phyloP scores from a whole-genome alignment of 2,113 vertebrate genomes.

The Menidia beryllina region DNA sequence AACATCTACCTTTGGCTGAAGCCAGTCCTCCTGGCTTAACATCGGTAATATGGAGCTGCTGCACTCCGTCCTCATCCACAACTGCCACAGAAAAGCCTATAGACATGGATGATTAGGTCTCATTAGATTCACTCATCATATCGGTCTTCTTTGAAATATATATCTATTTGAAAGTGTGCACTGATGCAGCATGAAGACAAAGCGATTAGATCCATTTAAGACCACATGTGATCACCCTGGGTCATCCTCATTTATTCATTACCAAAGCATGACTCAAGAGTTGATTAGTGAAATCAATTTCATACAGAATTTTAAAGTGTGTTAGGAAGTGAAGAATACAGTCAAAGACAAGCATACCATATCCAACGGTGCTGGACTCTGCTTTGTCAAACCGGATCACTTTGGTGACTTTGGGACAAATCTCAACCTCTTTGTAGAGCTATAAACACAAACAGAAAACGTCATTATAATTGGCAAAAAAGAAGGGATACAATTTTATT shows the following conservation, averaged over 20 bases:
- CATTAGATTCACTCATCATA: constrained; percentile 13
- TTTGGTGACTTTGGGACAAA: constrained; percentile 90
- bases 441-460: constrained; percentile 68
- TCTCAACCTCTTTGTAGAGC: constrained; percentile 97
- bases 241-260: constrained; percentile 29
- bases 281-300: constrained; percentile 53
- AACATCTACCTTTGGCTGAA: constrained; percentile 86
- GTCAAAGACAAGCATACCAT: constrained; percentile 82
- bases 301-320: constrained; percentile 23
- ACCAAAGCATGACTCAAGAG: constrained; percentile 58
- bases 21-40: constrained; percentile 91
- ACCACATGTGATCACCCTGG: constrained; percentile 10
- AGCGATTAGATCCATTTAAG: constrained; percentile 48
- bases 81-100: constrained; percentile 92
- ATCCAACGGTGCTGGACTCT: constrained; percentile 85
- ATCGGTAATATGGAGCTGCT: constrained; percentile 88
- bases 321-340: constrained; percentile 1
- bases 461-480: constrained; percentile 8
- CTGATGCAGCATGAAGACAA: constrained; percentile 14
- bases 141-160: constrained; percentile 5
- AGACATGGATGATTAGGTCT: constrained; percentile 19
- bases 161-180: constrained; percentile 23
- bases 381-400: constrained; percentile 90
- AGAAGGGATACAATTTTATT: constrained; percentile 1
- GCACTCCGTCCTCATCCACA: constrained; percentile 89